A percentile compares a stretch with the other conserved stretches of the same genome.
Evolutionary conservation across 1,140 invertebrate species (phyloP).

Genomic region (Aphaenogaster floridana): DNA sequence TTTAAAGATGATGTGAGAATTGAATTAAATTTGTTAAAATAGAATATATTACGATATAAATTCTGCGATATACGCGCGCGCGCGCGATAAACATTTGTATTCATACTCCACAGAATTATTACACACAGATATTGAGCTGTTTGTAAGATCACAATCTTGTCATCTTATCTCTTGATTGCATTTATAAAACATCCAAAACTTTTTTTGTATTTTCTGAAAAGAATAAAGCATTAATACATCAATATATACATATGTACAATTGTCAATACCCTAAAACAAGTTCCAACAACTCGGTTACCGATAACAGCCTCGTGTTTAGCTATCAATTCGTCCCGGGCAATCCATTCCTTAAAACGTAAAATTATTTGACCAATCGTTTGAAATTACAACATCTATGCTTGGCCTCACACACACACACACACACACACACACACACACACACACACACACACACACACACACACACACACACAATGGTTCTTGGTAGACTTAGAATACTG

Average conservation of each 20-base stretch:
- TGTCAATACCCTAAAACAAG: not conserved
- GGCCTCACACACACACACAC: not conserved
- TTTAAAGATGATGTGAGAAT: not conserved
- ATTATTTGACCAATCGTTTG: constrained; percentile 81
- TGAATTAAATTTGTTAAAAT: not conserved
- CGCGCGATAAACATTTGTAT: not conserved
- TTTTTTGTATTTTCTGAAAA: constrained; percentile 83
- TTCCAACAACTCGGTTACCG: constrained; percentile 74
- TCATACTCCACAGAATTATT: not conserved
- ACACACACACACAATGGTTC: constrained; percentile 9
- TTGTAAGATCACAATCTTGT: not conserved
- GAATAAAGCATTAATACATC: not conserved
- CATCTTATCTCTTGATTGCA: not conserved
- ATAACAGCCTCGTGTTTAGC: constrained; percentile 80
- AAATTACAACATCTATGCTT: constrained; percentile 79
- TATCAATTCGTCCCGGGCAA: constrained; percentile 76
- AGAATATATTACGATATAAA: not conserved
- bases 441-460: constrained; percentile 5
- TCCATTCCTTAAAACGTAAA: constrained; percentile 79
- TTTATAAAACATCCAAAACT: not conserved
- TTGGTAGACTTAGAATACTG: constrained; percentile 75
- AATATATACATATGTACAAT: no score
- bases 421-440: constrained; percentile 40
- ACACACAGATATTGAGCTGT: not conserved
- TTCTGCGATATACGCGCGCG: no score